A percentile compares a stretch with the other conserved stretches of the same genome.
Conservation (phyloP, 2,797 vertebrate genomes). For the Parambassis ranga region DNA sequence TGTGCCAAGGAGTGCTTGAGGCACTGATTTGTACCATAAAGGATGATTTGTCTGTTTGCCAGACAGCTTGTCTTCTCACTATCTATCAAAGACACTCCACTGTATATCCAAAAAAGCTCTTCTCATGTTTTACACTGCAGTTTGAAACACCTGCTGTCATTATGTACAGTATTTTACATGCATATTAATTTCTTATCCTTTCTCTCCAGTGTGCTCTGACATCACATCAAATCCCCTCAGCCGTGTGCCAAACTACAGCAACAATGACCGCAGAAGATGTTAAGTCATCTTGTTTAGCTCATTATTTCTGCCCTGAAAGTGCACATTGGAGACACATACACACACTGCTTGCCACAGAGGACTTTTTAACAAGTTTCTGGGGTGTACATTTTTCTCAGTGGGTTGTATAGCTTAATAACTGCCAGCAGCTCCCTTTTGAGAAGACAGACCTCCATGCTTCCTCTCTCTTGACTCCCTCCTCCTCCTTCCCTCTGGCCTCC, state of each 20-base stretch:
- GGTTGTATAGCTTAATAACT: conserved; percentile 58
- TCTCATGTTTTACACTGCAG: neutral
- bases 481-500: conserved; percentile 26
- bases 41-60: conserved; percentile 28
- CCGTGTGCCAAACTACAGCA: conserved; percentile 31
- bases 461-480: neutral
- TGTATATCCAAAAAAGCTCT: neutral
- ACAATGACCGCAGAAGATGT: conserved; percentile 45
- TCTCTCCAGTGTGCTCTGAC: conserved; percentile 1
- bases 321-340: conserved; percentile 4
- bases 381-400: conserved; percentile 43
- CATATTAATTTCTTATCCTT: neutral
- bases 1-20: conserved; percentile 45
- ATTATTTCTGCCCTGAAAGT: conserved; percentile 34
- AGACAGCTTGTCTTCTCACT: neutral
- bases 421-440: conserved; percentile 48
- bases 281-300: conserved; percentile 48
- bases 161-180: neutral
- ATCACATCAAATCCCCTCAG: conserved; percentile 19
- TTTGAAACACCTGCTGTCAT: conserved; percentile 6
- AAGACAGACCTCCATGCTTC: conserved; percentile 44
- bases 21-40: conserved; percentile 22
- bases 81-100: neutral
- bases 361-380: conserved; percentile 53
- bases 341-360: neutral